These are phyloP conservation scores for Matsumyia berberina DNA, from an alignment of 2,888 invertebrate genomes.

Conservation along the genomic window DNA sequence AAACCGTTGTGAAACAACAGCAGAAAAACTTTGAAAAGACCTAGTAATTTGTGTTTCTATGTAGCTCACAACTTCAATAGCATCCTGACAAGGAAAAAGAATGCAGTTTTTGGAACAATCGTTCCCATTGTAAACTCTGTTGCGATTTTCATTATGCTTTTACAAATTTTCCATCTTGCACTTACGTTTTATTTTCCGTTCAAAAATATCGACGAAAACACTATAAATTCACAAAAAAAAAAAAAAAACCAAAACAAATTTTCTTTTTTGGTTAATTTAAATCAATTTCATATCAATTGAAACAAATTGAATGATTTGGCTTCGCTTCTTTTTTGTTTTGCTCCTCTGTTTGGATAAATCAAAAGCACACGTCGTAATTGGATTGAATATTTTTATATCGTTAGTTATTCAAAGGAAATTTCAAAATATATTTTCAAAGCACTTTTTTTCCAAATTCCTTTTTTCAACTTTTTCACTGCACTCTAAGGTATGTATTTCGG, in stretches of 20 bases:
- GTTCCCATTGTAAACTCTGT: too few species aligned
- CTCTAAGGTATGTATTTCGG: background rate
- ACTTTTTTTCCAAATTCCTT: background rate
- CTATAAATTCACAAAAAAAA: slow-evolving; percentile 28
- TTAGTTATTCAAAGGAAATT: slow-evolving; percentile 4
- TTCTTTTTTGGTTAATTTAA: slow-evolving; percentile 68
- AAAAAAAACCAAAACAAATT: slow-evolving; percentile 20
- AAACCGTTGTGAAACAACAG: too few species aligned
- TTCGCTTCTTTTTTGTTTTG: slow-evolving; percentile 22
- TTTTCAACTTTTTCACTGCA: slow-evolving; percentile 40
- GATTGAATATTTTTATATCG: slow-evolving; percentile 45
- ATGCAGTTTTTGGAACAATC: too few species aligned
- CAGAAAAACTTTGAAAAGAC: too few species aligned
- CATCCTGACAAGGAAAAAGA: too few species aligned
- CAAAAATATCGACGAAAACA: slow-evolving; percentile 36
- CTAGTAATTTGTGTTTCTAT: too few species aligned
- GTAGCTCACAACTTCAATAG: too few species aligned
- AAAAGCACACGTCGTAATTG: slow-evolving; percentile 58
- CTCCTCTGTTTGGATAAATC: slow-evolving; percentile 34
- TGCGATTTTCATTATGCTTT: too few species aligned
- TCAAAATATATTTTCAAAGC: background rate
- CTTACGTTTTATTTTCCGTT: slow-evolving; percentile 46
- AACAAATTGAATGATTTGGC: slow-evolving; percentile 66
- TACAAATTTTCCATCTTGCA: background rate
- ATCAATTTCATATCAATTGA: slow-evolving; percentile 71